Conservation (phyloP, 2,113 vertebrate genomes). For the Elanus axillaris region DNA sequence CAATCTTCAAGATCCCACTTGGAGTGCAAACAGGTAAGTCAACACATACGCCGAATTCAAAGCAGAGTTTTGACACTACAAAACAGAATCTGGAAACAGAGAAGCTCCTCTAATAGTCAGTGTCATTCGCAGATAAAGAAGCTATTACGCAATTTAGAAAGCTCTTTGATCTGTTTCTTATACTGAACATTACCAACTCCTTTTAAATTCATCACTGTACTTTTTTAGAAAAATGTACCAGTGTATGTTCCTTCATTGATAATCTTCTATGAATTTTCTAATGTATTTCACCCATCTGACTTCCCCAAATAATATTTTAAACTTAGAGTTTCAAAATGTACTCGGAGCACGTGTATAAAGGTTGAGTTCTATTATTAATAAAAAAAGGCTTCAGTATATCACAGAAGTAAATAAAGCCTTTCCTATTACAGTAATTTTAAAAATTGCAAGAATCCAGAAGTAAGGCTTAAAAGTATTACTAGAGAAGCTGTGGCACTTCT, state of each 20-base stretch:
- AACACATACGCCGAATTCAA: slow-evolving; percentile 8
- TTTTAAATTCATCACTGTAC: background rate
- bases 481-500: background rate
- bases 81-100: slow-evolving; percentile 24
- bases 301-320: background rate
- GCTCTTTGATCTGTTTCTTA: slow-evolving; percentile 43
- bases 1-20: background rate
- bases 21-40: background rate
- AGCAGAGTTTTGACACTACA: slow-evolving; percentile 45
- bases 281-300: background rate
- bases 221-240: background rate
- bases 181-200: background rate
- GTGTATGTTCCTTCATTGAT: background rate
- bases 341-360: accelerated
- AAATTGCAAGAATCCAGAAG: background rate
- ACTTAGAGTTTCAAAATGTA: background rate
- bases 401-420: background rate
- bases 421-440: background rate
- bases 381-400: background rate
- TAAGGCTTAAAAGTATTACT: background rate
- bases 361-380: background rate
- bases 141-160: background rate
- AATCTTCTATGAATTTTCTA: background rate
- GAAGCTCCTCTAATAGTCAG: slow-evolving; percentile 40
- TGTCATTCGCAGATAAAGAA: slow-evolving; percentile 34